A percentile compares a stretch with the other conserved stretches of the same genome.
Conservation (phyloP, 35 echinoderm and acorn worm species). For the Patiria miniata region DNA sequence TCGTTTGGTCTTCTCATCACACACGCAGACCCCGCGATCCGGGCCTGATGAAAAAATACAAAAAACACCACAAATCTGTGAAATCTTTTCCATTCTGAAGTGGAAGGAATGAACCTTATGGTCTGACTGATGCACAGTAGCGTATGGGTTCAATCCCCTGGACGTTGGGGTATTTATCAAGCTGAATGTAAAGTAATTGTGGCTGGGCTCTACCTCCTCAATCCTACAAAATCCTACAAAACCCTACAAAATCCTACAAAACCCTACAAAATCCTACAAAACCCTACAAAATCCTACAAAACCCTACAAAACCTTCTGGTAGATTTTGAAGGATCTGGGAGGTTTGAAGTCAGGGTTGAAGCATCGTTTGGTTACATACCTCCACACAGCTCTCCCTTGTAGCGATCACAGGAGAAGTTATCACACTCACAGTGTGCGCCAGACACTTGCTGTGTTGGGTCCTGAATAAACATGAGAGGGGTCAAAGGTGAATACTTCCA, state of each 20-base stretch:
- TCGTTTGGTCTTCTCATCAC: constrained; percentile 74
- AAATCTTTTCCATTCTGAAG: too few species aligned
- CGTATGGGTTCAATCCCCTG: neutral
- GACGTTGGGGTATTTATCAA: neutral
- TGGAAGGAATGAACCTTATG: too few species aligned
- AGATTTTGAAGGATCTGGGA: too few species aligned
- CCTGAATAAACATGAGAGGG: constrained; percentile 30
- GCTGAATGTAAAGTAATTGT: too few species aligned
- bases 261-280: too few species aligned
- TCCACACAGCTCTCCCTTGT: constrained; percentile 85
- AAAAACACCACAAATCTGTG: too few species aligned
- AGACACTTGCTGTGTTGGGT: constrained; percentile 61
- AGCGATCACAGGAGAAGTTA: constrained; percentile 94
- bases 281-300: too few species aligned
- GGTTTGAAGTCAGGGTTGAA: neutral
- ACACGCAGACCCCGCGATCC: constrained; percentile 78
- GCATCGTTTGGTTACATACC: constrained; percentile 38
- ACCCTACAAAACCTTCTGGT: too few species aligned
- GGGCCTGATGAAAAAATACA: constrained; percentile 41
- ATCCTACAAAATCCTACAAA: too few species aligned
- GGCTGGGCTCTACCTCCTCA: too few species aligned
- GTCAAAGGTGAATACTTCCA: neutral
- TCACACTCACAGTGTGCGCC: constrained; percentile 93
- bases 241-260: too few species aligned
- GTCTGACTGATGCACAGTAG: too few species aligned